Base-by-base conservation (phyloP, 2,888 invertebrate genomes). In the Kryphioiulus occultus region DNA sequence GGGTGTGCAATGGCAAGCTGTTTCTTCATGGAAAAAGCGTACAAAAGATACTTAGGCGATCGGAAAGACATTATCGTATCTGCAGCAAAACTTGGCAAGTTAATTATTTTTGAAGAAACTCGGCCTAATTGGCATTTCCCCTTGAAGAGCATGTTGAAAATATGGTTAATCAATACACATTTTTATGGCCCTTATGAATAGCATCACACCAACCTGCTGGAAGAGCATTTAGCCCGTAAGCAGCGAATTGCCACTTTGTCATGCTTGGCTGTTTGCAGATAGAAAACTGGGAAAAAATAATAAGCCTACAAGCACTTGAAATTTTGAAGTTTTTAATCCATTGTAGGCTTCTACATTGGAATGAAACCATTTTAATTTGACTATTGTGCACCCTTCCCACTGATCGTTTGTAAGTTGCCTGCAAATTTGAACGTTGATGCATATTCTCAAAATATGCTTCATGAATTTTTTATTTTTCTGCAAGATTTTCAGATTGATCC, bases 111-210 rank as follows among this genome's bases (percentile, higher is more conserved):
- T 86, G 26, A 53, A 86, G 86, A 86, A 86, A 86, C 47, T 86
- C 44, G 44, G 53, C 39, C 86, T 53, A 86, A 47, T 53, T 86
- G 44, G 47, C 86, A 39, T 86, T 53, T 86, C 47, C 47, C 53
- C 47, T 86, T 47, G 44, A 53, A 44, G 39, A 44, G 32, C 86
- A 86, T 53, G 86, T 86, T 44, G 86, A 86, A 86, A 42, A 32
- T 86, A 86, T 86, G 44, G 53, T 53, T 42, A 86, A 86, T 86
- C 86, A 86, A 86, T 86, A 86, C 86, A 86, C 86, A 86, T 86
- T 86, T 47, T 42, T 86, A 84, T 84, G 42, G 35, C 32, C 42
- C 22, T 84, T 84, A 84, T 84, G 84, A 84, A 84, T 84, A 84
- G 84, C 35, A 42, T 84, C 84, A 84, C 42, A 68, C 68, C 68